Evolutionary conservation across 2,888 invertebrate genomes (phyloP).

Genomic region (Apoderus coryli): DNA sequence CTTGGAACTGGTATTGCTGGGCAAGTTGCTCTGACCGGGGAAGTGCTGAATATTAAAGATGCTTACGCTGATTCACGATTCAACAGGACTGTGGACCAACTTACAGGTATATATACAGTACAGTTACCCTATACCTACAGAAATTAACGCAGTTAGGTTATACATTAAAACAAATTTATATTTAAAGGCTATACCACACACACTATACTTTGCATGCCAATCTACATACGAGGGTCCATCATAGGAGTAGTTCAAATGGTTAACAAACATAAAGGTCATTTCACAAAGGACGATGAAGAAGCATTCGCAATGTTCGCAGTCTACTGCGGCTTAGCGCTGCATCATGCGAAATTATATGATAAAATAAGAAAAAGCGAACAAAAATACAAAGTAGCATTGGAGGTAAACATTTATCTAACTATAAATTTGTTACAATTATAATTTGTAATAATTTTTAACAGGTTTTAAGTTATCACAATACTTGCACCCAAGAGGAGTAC

Average conservation of each 20-base stretch:
- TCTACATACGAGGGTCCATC: conserved; percentile 60
- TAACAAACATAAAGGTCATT: conserved; percentile 43
- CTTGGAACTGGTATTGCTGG: conserved; percentile 70
- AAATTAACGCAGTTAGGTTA: no score
- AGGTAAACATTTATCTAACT: no score
- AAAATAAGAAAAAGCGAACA: conserved; percentile 71
- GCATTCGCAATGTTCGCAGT: conserved; percentile 73
- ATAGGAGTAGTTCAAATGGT: conserved; percentile 87
- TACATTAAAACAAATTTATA: no score
- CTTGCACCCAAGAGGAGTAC: conserved; percentile 58
- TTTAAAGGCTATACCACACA: conserved; percentile 55
- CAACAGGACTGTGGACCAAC: conserved; percentile 54
- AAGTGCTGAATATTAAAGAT: conserved; percentile 67
- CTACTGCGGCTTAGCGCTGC: conserved; percentile 72
- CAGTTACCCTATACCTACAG: no score
- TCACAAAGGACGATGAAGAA: conserved; percentile 56
- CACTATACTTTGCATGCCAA: conserved; percentile 76
- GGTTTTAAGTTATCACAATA: conserved; percentile 71
- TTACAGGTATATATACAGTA: conserved; percentile 32
- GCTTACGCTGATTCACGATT: conserved; percentile 67
- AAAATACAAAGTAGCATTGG: conserved; percentile 61
- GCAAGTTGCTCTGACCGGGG: conserved; percentile 64
- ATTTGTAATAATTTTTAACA: no score
- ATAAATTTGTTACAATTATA: no score
- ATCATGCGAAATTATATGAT: conserved; percentile 74